Conservation (phyloP, 2,888 invertebrate genomes). For the Harpalus rufipes region DNA sequence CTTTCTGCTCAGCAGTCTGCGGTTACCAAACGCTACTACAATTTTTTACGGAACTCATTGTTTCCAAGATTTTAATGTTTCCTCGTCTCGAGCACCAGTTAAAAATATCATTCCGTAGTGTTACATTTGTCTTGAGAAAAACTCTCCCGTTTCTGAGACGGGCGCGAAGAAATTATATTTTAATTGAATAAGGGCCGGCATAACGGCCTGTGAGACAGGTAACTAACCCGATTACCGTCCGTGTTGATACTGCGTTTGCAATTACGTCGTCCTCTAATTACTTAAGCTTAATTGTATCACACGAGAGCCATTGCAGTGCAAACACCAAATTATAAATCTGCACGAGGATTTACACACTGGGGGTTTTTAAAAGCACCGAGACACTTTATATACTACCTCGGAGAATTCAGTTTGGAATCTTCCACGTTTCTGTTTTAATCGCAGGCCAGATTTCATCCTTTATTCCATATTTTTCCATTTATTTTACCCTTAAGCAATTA, state of each 20-base stretch:
- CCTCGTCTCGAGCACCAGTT: slow-evolving; percentile 59
- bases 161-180: slow-evolving; percentile 68
- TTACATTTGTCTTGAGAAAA: slow-evolving; percentile 68
- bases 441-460: no score
- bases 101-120: slow-evolving; percentile 67
- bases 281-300: slow-evolving; percentile 52
- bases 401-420: no score
- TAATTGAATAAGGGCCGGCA: slow-evolving; percentile 68
- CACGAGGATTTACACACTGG: slow-evolving; percentile 26
- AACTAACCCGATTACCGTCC: slow-evolving; percentile 67
- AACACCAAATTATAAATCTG: slow-evolving; percentile 50
- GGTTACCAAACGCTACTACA: slow-evolving; percentile 54
- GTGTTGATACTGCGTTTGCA: slow-evolving; percentile 67
- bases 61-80: slow-evolving; percentile 67
- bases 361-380: slow-evolving; percentile 18
- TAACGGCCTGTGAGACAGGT: slow-evolving; percentile 52
- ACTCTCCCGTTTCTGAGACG: slow-evolving; percentile 67
- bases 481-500: no score
- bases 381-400: no score
- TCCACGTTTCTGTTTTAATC: no score
- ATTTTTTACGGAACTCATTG: slow-evolving; percentile 65
- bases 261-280: slow-evolving; percentile 67
- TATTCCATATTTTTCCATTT: no score
- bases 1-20: slow-evolving; percentile 58
- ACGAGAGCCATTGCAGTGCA: slow-evolving; percentile 24